Evolutionary conservation across 2,888 invertebrate genomes (phyloP).

Genomic region (Conistra vaccinii): DNA sequence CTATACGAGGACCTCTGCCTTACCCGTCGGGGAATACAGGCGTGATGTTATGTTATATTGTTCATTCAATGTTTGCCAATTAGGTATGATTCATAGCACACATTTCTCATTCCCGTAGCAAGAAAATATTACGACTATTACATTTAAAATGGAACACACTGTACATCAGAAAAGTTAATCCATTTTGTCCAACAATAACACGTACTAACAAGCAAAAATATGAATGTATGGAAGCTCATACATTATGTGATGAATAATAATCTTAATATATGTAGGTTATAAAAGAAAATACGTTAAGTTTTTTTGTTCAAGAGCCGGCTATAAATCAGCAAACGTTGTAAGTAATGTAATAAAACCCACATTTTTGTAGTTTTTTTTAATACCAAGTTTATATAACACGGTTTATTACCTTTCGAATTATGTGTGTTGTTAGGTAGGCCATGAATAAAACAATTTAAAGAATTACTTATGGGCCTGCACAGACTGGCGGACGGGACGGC

Average conservation of each 20-base stretch:
- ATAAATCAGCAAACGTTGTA: conserved; percentile 52
- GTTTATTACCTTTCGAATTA: conserved; percentile 34
- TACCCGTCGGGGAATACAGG: too few species aligned
- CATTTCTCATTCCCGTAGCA: not conserved
- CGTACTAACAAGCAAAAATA: conserved; percentile 46
- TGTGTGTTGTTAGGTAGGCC: conserved; percentile 25
- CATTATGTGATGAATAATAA: conserved; percentile 57
- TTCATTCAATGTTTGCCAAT: not conserved
- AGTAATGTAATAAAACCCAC: conserved; percentile 55
- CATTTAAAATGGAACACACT: conserved; percentile 16
- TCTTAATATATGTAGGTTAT: conserved; percentile 54
- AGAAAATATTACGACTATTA: not conserved
- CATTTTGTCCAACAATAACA: conserved; percentile 47
- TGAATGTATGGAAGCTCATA: conserved; percentile 51
- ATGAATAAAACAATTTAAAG: conserved; percentile 24
- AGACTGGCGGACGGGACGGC: too few species aligned
- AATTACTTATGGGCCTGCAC: not conserved
- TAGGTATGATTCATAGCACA: not conserved
- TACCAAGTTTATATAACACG: conserved; percentile 14
- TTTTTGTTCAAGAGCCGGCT: conserved; percentile 42
- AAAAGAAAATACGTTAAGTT: conserved; percentile 50
- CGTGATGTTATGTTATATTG: too few species aligned
- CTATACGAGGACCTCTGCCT: too few species aligned
- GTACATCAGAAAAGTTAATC: conserved; percentile 28
- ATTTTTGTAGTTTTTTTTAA: conserved; percentile 42